phyloP scores from a whole-genome alignment of 2,797 vertebrate species.

The Columba guinea region DNA sequence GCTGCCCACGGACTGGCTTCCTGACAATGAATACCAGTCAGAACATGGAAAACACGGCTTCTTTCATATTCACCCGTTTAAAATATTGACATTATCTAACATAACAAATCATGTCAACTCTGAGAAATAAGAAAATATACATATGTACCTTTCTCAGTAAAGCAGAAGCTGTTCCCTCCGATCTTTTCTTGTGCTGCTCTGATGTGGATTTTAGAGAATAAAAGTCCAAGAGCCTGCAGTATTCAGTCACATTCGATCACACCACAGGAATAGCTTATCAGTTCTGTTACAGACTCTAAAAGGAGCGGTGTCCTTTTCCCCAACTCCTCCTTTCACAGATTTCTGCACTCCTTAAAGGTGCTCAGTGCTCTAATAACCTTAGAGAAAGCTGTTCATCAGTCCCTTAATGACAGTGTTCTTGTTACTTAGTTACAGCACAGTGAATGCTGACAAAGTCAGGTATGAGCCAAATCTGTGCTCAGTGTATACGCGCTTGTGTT shows the following conservation, averaged over 20 bases:
- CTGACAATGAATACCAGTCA: not conserved
- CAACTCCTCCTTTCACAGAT: conserved; percentile 46
- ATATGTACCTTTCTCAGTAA: conserved; percentile 56
- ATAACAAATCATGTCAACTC: not conserved
- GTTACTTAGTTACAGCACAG: conserved; percentile 65
- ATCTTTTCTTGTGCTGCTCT: conserved; percentile 40
- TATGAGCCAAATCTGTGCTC: conserved; percentile 35
- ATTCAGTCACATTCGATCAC: conserved; percentile 61
- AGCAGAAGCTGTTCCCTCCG: conserved; percentile 38
- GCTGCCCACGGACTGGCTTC: conserved; percentile 41
- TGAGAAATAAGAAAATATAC: conserved; percentile 38
- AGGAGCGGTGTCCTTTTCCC: conserved; percentile 40
- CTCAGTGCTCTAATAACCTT: conserved; percentile 34
- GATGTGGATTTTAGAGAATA: conserved; percentile 47
- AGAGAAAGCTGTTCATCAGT: conserved; percentile 31
- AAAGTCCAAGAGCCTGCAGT: conserved; percentile 45
- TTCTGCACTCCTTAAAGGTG: conserved; percentile 53
- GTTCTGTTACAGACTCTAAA: conserved; percentile 55
- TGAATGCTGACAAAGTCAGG: conserved; percentile 51
- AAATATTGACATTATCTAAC: not conserved
- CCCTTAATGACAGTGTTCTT: conserved; percentile 19
- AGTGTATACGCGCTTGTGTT: conserved; percentile 3
- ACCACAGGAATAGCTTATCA: conserved; percentile 57
- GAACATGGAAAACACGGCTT: not conserved
- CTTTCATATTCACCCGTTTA: not conserved